A percentile compares a stretch with the other conserved stretches of the same genome.
Evolutionary conservation across 2,888 invertebrate genomes (phyloP).

Genomic region (Drosophila lutescens): DNA sequence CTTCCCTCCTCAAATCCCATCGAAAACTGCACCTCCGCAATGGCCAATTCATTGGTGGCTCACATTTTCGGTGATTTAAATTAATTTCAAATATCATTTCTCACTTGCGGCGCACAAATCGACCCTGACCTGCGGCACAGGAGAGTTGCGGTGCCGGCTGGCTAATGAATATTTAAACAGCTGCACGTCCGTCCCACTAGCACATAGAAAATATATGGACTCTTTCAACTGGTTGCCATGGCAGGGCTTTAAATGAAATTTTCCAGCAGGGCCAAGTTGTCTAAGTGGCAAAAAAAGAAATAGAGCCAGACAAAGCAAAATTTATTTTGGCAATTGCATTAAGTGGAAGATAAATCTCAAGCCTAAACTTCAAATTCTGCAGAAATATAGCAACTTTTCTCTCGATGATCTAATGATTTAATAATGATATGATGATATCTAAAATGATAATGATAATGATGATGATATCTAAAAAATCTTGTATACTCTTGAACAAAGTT

Average conservation of each 20-base stretch:
- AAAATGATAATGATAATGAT: too few species aligned
- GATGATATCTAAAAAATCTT: too few species aligned
- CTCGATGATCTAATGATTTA: too few species aligned
- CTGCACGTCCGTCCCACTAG: conserved; percentile 55
- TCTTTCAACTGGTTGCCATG: conserved; percentile 47
- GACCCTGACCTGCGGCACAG: conserved; percentile 54
- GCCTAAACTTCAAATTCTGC: conserved; percentile 1
- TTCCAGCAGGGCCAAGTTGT: conserved; percentile 43
- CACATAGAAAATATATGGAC: conserved; percentile 23
- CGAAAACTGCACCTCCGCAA: conserved; percentile 58
- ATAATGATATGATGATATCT: too few species aligned
- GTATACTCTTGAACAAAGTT: too few species aligned
- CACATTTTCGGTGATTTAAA: conserved; percentile 73
- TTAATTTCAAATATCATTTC: conserved; percentile 76
- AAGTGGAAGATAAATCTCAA: conserved; percentile 46
- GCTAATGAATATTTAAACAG: conserved; percentile 77
- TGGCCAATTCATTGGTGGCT: conserved; percentile 62
- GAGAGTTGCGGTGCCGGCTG: conserved; percentile 25
- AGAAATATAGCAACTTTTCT: too few species aligned
- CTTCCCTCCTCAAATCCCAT: background rate
- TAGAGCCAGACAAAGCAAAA: conserved; percentile 51
- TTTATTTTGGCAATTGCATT: conserved; percentile 62
- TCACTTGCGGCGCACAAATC: conserved; percentile 43
- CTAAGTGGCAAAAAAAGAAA: background rate
- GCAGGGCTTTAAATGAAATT: conserved; percentile 65